Percentiles rank a stretch among this genome's conserved stretches.
Evolutionary conservation across 2,113 vertebrate species (phyloP).

Genomic region (Aptenodytes patagonicus): DNA sequence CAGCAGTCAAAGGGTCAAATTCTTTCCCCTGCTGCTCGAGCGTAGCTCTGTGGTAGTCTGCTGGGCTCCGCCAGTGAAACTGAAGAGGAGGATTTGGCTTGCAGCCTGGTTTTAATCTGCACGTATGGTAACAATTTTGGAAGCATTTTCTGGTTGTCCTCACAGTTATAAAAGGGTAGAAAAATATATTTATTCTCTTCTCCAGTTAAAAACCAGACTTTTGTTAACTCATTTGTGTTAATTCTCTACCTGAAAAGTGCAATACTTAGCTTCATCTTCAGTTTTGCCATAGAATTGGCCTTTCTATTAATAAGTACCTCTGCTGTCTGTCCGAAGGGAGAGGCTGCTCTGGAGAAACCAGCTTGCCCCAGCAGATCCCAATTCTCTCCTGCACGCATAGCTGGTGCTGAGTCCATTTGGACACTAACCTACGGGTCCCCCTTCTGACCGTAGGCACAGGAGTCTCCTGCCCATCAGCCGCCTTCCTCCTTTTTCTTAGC

Average conservation of each 20-base stretch:
- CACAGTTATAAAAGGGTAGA: slow-evolving; percentile 49
- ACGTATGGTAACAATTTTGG: slow-evolving; percentile 67
- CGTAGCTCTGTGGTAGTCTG: slow-evolving; percentile 30
- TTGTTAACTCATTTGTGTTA: slow-evolving; percentile 16
- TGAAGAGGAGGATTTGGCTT: slow-evolving; percentile 59
- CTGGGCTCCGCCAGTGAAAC: slow-evolving; percentile 46
- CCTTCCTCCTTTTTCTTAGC: not conserved
- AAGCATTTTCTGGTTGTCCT: slow-evolving; percentile 65
- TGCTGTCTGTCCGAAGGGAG: not conserved
- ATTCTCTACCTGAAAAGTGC: not conserved
- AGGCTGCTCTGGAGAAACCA: not conserved
- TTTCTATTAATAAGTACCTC: not conserved
- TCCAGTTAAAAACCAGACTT: not conserved
- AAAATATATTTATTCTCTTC: slow-evolving; percentile 40
- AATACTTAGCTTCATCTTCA: not conserved
- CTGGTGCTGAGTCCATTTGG: not conserved
- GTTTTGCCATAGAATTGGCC: not conserved
- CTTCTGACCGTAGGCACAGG: not conserved
- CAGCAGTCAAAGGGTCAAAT: slow-evolving; percentile 61
- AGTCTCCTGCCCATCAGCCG: not conserved
- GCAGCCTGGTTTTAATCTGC: slow-evolving; percentile 54
- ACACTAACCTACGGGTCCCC: fast-evolving
- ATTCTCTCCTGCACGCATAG: not conserved
- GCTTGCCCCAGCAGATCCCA: not conserved
- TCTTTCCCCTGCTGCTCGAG: slow-evolving; percentile 21